Conservation (phyloP, 1,140 invertebrate genomes). For the Zaprionus camerounensis region DNA sequence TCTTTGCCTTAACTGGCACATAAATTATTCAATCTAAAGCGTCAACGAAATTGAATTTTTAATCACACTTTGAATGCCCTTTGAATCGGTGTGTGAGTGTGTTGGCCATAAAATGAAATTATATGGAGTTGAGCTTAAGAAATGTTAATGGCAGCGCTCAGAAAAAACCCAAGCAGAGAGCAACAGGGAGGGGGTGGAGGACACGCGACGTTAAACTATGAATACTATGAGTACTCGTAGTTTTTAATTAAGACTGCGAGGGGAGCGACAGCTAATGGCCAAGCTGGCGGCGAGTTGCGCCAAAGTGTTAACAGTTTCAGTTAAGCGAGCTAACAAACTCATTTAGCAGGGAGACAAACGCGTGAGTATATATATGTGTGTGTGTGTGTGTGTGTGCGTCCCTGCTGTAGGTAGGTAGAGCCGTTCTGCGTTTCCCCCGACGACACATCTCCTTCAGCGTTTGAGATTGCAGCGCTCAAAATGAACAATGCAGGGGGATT, state of each 20-base stretch:
- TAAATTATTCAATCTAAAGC: slow-evolving; percentile 65
- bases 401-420: slow-evolving; percentile 1
- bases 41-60: slow-evolving; percentile 72
- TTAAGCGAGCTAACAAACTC: slow-evolving; percentile 57
- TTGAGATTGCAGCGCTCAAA: slow-evolving; percentile 58
- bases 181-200: no score
- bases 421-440: not conserved
- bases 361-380: slow-evolving; percentile 4
- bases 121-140: slow-evolving; percentile 61
- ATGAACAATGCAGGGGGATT: slow-evolving; percentile 74
- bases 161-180: slow-evolving; percentile 10
- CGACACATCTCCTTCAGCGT: not conserved
- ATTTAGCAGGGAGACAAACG: slow-evolving; percentile 34
- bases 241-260: slow-evolving; percentile 75
- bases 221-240: slow-evolving; percentile 54
- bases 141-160: slow-evolving; percentile 36
- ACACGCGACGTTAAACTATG: slow-evolving; percentile 15
- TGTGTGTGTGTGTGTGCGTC: not conserved
- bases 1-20: slow-evolving; percentile 4
- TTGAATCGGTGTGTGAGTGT: slow-evolving; percentile 3
- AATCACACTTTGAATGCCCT: slow-evolving; percentile 51
- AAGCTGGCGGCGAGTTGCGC: slow-evolving; percentile 29
- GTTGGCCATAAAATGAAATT: slow-evolving; percentile 69
- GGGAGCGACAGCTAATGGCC: slow-evolving; percentile 61
- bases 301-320: slow-evolving; percentile 65